A percentile compares a stretch with the other conserved stretches of the same genome.
Evolutionary conservation across 2,797 vertebrate genomes (phyloP).

Genomic region (Esox lucius): DNA sequence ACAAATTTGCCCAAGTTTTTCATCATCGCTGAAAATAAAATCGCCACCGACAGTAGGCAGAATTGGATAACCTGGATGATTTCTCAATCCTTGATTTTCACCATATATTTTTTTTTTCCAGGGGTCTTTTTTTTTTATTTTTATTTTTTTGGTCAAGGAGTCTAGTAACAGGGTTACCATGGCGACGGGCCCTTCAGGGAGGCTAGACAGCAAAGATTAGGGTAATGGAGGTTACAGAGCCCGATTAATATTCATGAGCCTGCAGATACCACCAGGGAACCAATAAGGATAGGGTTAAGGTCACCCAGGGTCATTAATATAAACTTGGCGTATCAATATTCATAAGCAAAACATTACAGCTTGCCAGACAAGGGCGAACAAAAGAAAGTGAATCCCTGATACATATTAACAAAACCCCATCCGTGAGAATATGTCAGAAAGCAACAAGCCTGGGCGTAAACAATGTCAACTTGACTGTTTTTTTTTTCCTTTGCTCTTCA

Average conservation of each 20-base stretch:
- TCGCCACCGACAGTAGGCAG: slow-evolving; percentile 19
- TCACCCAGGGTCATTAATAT: slow-evolving; percentile 87
- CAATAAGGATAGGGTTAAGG: slow-evolving; percentile 89
- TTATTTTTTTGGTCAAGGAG: slow-evolving; percentile 52
- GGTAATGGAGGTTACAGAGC: slow-evolving; percentile 88
- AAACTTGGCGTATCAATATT: slow-evolving; percentile 88
- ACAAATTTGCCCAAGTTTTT: neutral
- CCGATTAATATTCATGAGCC: slow-evolving; percentile 86
- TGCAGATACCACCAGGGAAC: slow-evolving; percentile 81
- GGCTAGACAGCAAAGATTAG: slow-evolving; percentile 88
- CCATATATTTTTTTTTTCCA: slow-evolving; percentile 70
- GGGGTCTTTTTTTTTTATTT: slow-evolving; percentile 64
- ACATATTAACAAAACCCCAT: slow-evolving; percentile 78
- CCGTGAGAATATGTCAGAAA: slow-evolving; percentile 71
- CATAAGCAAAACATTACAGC: slow-evolving; percentile 88
- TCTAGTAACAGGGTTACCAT: slow-evolving; percentile 83
- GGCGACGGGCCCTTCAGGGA: slow-evolving; percentile 83
- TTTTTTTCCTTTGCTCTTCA: slow-evolving; percentile 21
- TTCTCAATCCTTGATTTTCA: slow-evolving; percentile 60
- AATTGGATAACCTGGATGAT: slow-evolving; percentile 56
- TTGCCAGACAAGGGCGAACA: slow-evolving; percentile 85
- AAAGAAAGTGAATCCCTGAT: slow-evolving; percentile 83
- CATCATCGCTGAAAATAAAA: slow-evolving; percentile 24
- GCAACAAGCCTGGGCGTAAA: slow-evolving; percentile 58
- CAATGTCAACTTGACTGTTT: slow-evolving; percentile 56